Conservation (phyloP, 2,888 invertebrate genomes). For the Cerceris ruficornis region DNA sequence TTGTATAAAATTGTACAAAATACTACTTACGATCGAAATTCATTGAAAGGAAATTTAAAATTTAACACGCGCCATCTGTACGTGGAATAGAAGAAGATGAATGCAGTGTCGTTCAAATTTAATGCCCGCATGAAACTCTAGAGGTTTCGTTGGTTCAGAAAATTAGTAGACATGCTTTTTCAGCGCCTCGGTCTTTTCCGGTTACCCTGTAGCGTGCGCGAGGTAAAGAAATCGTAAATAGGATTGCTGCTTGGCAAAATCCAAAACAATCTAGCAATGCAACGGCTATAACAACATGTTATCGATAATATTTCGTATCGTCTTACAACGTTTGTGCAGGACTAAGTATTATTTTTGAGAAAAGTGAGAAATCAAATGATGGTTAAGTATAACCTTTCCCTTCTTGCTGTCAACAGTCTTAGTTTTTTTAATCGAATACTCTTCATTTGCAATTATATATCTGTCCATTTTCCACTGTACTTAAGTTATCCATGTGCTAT, state of each 20-base stretch:
- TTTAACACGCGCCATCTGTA: conserved; percentile 14
- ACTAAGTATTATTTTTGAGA: conserved; percentile 57
- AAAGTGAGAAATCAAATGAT: conserved; percentile 1
- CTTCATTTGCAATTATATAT: background rate
- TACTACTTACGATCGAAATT: background rate
- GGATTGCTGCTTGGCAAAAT: conserved; percentile 58
- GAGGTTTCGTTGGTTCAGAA: conserved; percentile 2
- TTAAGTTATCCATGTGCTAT: too few relatives aligned
- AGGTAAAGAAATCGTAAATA: conserved; percentile 71
- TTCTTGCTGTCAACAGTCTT: conserved; percentile 28
- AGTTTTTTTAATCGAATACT: background rate
- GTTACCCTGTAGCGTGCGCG: conserved; percentile 71
- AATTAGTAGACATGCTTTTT: conserved; percentile 28
- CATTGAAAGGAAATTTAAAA: background rate
- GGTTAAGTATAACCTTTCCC: conserved; percentile 49
- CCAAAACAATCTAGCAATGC: conserved; percentile 66
- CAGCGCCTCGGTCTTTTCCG: conserved; percentile 69
- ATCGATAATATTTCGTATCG: conserved; percentile 9
- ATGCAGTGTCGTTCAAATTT: background rate
- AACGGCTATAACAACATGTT: conserved; percentile 7
- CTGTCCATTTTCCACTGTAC: background rate
- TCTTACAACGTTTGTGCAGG: conserved; percentile 8
- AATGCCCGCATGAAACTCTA: conserved; percentile 25
- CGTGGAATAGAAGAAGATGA: background rate
- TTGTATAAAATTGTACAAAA: background rate